A percentile compares a stretch with the other conserved stretches of the same genome.
These are phyloP conservation scores for Dasyprocta punctata DNA, from an alignment of 2,113 vertebrate genomes.

Conservation along the genomic window DNA sequence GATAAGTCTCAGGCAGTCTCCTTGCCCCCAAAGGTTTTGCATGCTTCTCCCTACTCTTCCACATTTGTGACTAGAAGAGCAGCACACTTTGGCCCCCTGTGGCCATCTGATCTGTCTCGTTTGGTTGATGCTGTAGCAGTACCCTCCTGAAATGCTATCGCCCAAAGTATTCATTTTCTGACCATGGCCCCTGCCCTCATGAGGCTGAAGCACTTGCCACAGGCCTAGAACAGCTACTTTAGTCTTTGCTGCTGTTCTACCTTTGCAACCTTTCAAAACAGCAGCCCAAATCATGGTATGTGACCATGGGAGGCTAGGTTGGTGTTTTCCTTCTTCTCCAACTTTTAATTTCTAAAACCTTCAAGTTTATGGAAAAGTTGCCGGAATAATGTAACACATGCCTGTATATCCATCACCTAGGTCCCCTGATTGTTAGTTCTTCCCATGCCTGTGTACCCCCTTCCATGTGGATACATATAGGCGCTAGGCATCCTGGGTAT, in stretches of 20 bases:
- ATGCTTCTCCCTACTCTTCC: background rate
- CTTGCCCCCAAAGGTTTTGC: background rate
- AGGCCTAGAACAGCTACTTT: background rate
- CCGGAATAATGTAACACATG: background rate
- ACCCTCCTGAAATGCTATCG: background rate
- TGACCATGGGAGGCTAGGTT: background rate
- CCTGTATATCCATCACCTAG: background rate
- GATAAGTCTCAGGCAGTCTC: background rate
- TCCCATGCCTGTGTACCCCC: background rate
- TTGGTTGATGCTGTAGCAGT: background rate
- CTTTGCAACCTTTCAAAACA: background rate
- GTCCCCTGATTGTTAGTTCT: background rate
- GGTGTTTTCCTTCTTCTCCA: background rate
- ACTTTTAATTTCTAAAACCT: background rate
- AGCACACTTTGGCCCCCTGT: background rate
- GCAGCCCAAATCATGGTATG: background rate
- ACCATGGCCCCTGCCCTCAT: background rate
- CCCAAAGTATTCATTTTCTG: background rate
- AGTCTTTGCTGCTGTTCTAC: background rate
- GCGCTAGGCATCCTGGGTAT: background rate
- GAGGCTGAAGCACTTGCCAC: background rate
- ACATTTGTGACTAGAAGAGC: background rate
- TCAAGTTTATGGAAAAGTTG: background rate
- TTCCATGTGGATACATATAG: background rate
- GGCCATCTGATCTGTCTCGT: background rate